Evolutionary conservation across 2,113 vertebrate species (phyloP).

Genomic region (Nothoprocta perdicaria): DNA sequence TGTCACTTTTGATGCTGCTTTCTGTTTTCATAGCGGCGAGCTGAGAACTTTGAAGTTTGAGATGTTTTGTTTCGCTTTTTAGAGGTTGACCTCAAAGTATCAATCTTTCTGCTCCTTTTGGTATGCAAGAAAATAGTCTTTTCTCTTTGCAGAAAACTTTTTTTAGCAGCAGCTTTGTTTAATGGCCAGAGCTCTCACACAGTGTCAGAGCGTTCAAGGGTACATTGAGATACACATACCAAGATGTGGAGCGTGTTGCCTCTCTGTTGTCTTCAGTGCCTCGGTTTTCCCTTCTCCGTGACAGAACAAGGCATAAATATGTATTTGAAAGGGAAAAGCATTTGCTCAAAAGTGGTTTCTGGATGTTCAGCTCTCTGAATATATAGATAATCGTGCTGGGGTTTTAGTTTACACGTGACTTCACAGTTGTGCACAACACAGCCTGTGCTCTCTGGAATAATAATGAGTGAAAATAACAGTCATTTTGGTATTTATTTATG

Average conservation of each 20-base stretch:
- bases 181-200: not conserved
- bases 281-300: not conserved
- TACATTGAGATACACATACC: not conserved
- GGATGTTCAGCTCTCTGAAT: not conserved
- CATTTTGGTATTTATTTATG: not conserved
- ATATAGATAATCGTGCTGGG: not conserved
- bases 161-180: not conserved
- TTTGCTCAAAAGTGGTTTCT: not conserved
- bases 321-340: not conserved
- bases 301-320: not conserved
- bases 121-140: constrained; percentile 31
- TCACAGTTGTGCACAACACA: not conserved
- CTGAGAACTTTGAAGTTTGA: constrained; percentile 61
- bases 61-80: constrained; percentile 57
- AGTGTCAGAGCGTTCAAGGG: not conserved
- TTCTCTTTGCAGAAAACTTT: not conserved
- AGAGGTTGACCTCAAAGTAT: constrained; percentile 55
- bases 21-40: constrained; percentile 51
- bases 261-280: not conserved
- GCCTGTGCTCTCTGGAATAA: not conserved
- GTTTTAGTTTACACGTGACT: not conserved
- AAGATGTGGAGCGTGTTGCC: not conserved
- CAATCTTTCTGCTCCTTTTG: constrained; percentile 48
- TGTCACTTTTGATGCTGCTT: constrained; percentile 60
- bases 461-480: not conserved